Base-by-base conservation (phyloP, 2,113 vertebrate species). In the Otolemur garnettii region DNA sequence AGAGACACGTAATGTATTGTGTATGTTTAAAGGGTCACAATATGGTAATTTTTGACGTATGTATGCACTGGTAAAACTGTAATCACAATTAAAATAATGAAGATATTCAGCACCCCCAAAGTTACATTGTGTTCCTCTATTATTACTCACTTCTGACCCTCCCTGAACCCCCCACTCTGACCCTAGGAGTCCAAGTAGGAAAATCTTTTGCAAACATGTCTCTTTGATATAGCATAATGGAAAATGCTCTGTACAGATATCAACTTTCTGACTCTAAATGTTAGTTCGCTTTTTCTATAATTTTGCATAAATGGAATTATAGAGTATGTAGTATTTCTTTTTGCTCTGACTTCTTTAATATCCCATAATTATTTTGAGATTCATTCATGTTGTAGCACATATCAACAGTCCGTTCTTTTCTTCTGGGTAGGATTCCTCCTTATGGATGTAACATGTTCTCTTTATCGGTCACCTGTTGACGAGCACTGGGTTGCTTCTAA, bases 1-100 rank as follows among this genome's bases (percentile, higher is more conserved):
- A 87, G 35, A 86, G 59, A 66, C 4, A 35, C 35, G 17, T 1
- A 74, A 33, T 62, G 62, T 1, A 35, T 3, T 38, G 8, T 1
- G 26, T 30, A 15, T 50, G n/a, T 60, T 71, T 79, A 60, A 84
- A 60, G 42, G 42, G 10, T 12, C 2, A 79, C 21, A 93, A 53
- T 85, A 79, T 71, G 69, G 5, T 53, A 72, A 55, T 15, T 66
- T 85, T 94, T 55, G 22, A 78, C 22, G 30, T 68, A 62, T 17
- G 9, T 24, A 2, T 59, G 19, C 19, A 72, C 45, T 59, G 14
- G 13, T 55, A 22, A 92, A 77, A 80, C 24, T 3, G 84, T 55
- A 53, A 53, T 83, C 22, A 66, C n/a, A 71, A n/a, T 62, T 30
- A 91, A 74, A 42, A 35, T 62, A 59, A 82, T 82, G 14, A 87